Evolutionary conservation across 2,113 vertebrate species (phyloP).

Genomic region (Edolisoma coerulescens): DNA sequence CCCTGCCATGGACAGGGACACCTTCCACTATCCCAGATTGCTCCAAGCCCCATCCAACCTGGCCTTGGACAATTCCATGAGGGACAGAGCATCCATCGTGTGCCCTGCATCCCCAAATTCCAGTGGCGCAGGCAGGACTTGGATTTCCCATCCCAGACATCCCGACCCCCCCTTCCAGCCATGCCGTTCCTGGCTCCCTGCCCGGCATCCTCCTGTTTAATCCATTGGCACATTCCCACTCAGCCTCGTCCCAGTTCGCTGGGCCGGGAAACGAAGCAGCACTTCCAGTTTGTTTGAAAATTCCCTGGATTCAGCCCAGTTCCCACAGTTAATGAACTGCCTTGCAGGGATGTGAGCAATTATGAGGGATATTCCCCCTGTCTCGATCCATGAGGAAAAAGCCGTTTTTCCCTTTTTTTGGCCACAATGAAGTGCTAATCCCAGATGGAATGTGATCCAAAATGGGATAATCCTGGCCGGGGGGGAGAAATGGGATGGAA

Average conservation of each 20-base stretch:
- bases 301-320: not conserved
- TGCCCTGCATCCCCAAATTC: accelerated
- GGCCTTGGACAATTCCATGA: not conserved
- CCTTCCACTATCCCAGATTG: accelerated
- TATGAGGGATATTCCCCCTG: not conserved
- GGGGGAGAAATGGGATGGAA: no score
- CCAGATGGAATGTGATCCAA: not conserved
- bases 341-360: accelerated
- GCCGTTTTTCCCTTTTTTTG: not conserved
- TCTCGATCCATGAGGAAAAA: accelerated
- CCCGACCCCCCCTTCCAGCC: accelerated
- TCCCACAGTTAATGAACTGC: not conserved
- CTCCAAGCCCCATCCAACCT: not conserved
- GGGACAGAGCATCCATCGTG: not conserved
- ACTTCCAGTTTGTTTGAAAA: not conserved
- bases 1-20: not conserved
- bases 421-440: not conserved
- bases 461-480: accelerated
- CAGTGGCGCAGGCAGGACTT: accelerated
- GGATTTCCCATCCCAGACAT: not conserved
- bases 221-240: not conserved
- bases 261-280: not conserved
- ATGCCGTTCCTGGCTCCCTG: accelerated
- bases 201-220: accelerated
- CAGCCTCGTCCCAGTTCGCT: accelerated